Evolutionary conservation across 2,797 vertebrate genomes (phyloP), one percentile per base, ranked within the genome.

Genomic region (Alcedo atthis): DNA sequence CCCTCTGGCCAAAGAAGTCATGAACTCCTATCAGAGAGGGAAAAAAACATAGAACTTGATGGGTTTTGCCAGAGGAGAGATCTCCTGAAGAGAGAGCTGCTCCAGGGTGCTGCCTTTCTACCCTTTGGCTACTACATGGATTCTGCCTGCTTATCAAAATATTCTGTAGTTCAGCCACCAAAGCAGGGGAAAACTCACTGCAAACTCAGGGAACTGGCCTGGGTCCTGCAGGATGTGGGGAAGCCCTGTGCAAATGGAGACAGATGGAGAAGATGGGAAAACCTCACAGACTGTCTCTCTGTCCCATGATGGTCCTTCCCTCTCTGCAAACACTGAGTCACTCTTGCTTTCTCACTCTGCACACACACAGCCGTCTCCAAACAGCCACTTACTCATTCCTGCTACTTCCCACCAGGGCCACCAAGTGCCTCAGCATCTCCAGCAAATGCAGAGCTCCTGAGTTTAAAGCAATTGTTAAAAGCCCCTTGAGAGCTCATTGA

Each of bases 261-360:
- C 61, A 80, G 83, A 74, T 53, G 83, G 87, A 74, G 45, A 81
- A 86, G 49, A 62, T 77, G 58, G 76, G 70, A 79, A 94, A 94
- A 66, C 43, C 46, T 82, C 2, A 1, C 61, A 83, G 62, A 22
- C 62, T 87, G 46, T n/a, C 78, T 45, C 51, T 89, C 63, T 90
- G 73, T 79, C 67, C 74, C 66, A 28, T 79, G 25, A 37, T 0
- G 2, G 40, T 81, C 70, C 46, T 20, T 43, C 54, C 28, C 61
- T 35, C 82, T 77, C 89, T 1, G 4, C 89, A 92, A 93, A 82
- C 49, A 85, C 87, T 92, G 92, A 95, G 45, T 92, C 93, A 95
- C 80, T 24, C 42, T 30, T 42, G 55, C 55, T 46, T 71, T 85
- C 92, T 95, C 67, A 37, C 26, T 4, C 4, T 40, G 35, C 5